These are phyloP conservation scores for Pelvicachromis taeniatus DNA, from an alignment of 2,113 vertebrate genomes.

Conservation along the genomic window DNA sequence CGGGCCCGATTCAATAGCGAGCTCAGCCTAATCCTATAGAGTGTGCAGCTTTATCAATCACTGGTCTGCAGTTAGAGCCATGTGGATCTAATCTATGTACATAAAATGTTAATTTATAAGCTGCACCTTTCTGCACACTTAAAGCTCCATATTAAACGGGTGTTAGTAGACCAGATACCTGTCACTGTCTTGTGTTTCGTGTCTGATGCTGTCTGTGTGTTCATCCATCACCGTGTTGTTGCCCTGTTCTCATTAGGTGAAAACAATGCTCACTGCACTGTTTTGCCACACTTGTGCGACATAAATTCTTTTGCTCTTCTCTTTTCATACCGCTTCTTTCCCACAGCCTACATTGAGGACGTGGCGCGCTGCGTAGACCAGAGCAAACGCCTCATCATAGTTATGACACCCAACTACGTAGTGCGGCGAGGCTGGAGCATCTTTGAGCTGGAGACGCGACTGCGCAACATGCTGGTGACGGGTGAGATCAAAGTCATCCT, in stretches of 20 bases:
- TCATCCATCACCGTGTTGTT: constrained; percentile 25
- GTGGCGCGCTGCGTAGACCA: constrained; percentile 98
- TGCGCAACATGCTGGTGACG: constrained; percentile 94
- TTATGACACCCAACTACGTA: constrained; percentile 98
- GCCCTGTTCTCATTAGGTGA: background rate
- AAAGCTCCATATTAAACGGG: background rate
- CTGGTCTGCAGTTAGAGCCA: background rate
- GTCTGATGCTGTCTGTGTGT: constrained; percentile 12
- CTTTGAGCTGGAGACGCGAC: constrained; percentile 97
- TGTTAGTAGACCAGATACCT: background rate
- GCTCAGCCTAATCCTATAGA: background rate
- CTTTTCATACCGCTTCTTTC: background rate
- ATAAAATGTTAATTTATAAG: background rate
- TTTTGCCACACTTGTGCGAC: background rate
- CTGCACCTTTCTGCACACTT: background rate
- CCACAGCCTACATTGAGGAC: constrained; percentile 95
- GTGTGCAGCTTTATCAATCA: background rate
- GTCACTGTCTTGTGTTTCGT: constrained; percentile 52
- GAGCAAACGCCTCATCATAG: constrained; percentile 96
- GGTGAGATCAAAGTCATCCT: constrained; percentile 98
- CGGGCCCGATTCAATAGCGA: background rate
- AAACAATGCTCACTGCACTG: background rate
- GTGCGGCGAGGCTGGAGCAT: constrained; percentile 98
- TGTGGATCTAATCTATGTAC: background rate
- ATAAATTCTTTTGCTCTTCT: background rate